phyloP scores from a whole-genome alignment of 1,140 invertebrate genomes.

The Saccostrea cuccullata region DNA sequence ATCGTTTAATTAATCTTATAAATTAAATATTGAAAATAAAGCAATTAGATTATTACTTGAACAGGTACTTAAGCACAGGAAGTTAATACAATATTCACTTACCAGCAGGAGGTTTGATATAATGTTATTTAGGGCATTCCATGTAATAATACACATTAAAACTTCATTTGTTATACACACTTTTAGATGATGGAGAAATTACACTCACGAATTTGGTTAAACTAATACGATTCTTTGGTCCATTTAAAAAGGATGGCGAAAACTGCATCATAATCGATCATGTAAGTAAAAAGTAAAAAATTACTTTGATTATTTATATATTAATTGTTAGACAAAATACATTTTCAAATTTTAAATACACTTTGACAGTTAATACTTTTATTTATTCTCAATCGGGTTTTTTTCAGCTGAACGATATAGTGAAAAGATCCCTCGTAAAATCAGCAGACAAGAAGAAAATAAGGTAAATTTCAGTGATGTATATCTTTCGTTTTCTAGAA shows the following conservation, averaged over 20 bases:
- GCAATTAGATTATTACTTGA: too few relatives aligned
- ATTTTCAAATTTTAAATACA: too few relatives aligned
- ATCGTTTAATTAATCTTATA: too few relatives aligned
- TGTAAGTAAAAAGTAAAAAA: not conserved
- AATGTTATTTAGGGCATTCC: too few relatives aligned
- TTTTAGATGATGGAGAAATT: slow-evolving; percentile 20
- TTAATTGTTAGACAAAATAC: too few relatives aligned
- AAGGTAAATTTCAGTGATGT: not conserved
- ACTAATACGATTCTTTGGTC: not conserved
- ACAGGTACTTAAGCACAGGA: too few relatives aligned
- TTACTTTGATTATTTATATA: not conserved
- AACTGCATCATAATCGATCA: not conserved
- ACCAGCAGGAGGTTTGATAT: too few relatives aligned
- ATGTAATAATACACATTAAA: too few relatives aligned
- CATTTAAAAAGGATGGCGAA: not conserved
- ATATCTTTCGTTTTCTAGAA: too few relatives aligned
- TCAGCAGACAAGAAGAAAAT: not conserved
- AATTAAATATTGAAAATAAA: too few relatives aligned
- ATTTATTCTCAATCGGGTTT: not conserved
- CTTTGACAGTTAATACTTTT: not conserved
- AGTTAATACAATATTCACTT: too few relatives aligned
- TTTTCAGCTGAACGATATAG: not conserved
- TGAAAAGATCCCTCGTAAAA: not conserved
- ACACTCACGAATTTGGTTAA: not conserved
- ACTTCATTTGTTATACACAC: not conserved